These are phyloP conservation scores for Tenrec ecaudatus DNA, from an alignment of 2,113 vertebrate species.

Conservation along the genomic window DNA sequence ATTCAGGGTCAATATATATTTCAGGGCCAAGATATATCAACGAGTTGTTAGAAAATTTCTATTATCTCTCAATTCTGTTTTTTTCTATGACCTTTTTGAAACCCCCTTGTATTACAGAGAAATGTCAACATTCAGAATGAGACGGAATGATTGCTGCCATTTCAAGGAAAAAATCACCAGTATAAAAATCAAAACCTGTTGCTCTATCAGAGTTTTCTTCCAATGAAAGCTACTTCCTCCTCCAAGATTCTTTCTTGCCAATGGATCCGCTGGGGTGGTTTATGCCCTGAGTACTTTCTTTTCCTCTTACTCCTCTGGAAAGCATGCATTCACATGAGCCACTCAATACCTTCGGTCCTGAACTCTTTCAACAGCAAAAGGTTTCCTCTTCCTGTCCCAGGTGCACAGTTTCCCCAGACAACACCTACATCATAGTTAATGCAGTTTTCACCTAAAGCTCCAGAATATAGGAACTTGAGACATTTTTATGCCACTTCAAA, in stretches of 20 bases:
- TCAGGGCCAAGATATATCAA: not conserved
- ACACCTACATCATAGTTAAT: not conserved
- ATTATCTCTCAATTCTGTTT: too few relatives aligned
- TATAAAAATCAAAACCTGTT: not conserved
- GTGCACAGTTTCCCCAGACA: not conserved
- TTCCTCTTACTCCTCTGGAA: not conserved
- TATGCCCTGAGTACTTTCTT: not conserved
- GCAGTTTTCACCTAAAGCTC: not conserved
- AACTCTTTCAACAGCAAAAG: not conserved
- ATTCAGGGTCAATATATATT: not conserved
- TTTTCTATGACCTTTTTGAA: too few relatives aligned
- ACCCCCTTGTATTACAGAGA: not conserved
- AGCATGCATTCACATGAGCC: not conserved
- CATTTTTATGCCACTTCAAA: constrained; percentile 44
- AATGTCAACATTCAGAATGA: constrained; percentile 9
- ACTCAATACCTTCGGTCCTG: not conserved
- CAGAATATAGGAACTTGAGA: constrained; percentile 36
- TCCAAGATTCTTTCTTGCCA: constrained; percentile 7
- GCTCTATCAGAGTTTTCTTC: not conserved
- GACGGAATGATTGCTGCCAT: not conserved
- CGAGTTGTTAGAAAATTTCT: too few relatives aligned
- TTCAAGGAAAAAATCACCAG: constrained; percentile 47
- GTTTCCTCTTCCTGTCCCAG: not conserved
- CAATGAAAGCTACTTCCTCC: not conserved
- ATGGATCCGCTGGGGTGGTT: not conserved